Percentiles rank a stretch among this genome's conserved stretches.
Evolutionary conservation across 2,797 vertebrate species (phyloP).

Genomic region (Trematomus bernacchii): DNA sequence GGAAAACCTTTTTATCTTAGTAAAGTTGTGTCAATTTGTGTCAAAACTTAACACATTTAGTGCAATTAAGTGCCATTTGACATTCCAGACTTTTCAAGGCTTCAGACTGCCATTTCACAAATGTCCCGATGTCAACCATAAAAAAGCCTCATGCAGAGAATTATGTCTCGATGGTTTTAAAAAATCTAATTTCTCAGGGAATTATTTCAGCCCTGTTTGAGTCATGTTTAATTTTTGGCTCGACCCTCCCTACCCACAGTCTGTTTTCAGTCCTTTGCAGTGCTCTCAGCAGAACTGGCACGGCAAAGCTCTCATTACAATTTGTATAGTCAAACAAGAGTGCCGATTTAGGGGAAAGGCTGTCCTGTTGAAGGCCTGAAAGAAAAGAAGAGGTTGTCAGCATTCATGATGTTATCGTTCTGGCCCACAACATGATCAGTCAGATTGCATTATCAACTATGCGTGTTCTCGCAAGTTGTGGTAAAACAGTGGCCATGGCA

Average conservation of each 20-base stretch:
- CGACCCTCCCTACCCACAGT: conserved; percentile 27
- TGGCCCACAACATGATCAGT: conserved; percentile 20
- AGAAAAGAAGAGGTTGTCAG: conserved; percentile 35
- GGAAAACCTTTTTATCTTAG: too few species aligned
- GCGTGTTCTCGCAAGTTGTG: conserved; percentile 1
- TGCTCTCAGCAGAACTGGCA: conserved; percentile 63
- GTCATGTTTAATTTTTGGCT: conserved; percentile 36
- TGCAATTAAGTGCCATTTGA: too few species aligned
- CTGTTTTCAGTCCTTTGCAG: conserved; percentile 39
- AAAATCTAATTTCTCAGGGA: too few species aligned
- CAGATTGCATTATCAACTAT: background rate
- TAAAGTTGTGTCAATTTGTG: too few species aligned
- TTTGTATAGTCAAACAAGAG: conserved; percentile 59
- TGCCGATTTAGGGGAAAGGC: conserved; percentile 45
- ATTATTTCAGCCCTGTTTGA: conserved; percentile 1
- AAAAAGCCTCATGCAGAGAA: too few species aligned
- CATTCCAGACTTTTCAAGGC: too few species aligned
- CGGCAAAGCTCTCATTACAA: conserved; percentile 56
- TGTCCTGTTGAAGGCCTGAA: conserved; percentile 35
- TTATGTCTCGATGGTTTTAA: too few species aligned
- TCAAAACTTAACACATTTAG: too few species aligned
- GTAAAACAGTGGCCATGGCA: background rate
- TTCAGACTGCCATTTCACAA: too few species aligned
- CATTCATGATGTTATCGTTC: conserved; percentile 26
- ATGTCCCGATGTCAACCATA: too few species aligned